Base-by-base conservation (phyloP, 2,888 invertebrate genomes). In the Diaperis boleti region DNA sequence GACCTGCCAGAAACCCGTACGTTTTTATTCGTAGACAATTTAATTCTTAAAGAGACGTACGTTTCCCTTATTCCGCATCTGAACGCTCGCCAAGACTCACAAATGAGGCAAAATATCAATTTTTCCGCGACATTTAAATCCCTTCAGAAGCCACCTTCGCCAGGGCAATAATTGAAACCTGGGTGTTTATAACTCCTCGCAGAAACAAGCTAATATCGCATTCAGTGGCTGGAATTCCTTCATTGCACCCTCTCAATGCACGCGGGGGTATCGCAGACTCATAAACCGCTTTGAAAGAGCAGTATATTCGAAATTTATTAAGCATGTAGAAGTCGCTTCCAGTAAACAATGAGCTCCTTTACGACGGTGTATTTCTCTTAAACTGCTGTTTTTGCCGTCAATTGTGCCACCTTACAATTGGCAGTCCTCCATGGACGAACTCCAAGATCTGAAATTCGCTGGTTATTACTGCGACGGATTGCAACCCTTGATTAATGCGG, bases 301-400 rank as follows among this genome's bases (percentile, higher is more conserved):
- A 10, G 10, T 56, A 37, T 35, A 56, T 56, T 56, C 35, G 56
- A 56, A 56, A 56, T 56, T 56, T 56, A 56, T 56, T 45, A 37
- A 22, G 56, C 45, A 56, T 56, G 56, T 35, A 37, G 33, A 45
- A 56, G 14, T 56, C 20, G 29, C 37, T 56, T 56, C 56, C 56
- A 35, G 56, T 45, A 56, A 56, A 56, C 56, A 56, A 56, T 56
- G 45, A 56, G 45, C 44, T 33, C 37, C 45, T 56, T 56, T 56
- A 56, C 56, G 56, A 56, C 26, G 20, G 20, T 26, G 45, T 56
- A 56, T 56, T 56, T 45, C 56, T 37, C 15, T 33, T 26, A 45
- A 45, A 56, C 26, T 47, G 52, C 66, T 20, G 42, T 54, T 42
- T n/a, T n/a, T n/a, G n/a, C n/a, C n/a, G n/a, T n/a, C n/a, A n/a